Base-by-base conservation (phyloP, 1,140 invertebrate species). In the Microplitis demolitor region DNA sequence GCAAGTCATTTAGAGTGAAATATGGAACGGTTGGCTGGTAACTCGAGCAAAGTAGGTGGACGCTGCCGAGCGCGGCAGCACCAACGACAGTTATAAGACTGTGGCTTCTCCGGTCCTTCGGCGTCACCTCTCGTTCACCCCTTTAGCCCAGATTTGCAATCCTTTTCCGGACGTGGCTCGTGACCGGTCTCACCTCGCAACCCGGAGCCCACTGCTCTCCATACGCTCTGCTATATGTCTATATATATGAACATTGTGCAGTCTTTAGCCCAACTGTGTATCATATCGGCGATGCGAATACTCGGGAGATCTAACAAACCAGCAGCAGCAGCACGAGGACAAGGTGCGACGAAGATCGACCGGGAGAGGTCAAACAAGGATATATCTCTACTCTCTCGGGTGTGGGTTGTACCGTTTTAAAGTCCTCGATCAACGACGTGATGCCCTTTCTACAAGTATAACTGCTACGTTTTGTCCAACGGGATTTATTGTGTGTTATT, bases 71-170 rank as follows among this genome's bases (percentile, higher is more conserved):
- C 16, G 39, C 34, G 6, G 24, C 69, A 37, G 53, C 66, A 64
- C 14, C n/a, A 50, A 54, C 50, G 33, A n/a, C 66, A 54, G 51
- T n/a, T 6, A 50, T 6, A 50, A 6, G n/a, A 24, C 53, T 51
- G 14, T 50, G 51, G 66, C 66, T 67, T 67, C 66, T 33, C 39
- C 53, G 9, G 45, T 16, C 31, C 8, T 16, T 58, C 24, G 34
- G 14, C 51, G 53, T 60, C 53, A 67, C 33, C 50, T 56, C 51
- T 67, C 33, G 50, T 34, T 67, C 51, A 67, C 66, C 66, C 66
- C 33, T 56, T 58, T 79, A 78, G 76, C 72, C 76, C 69, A 79
- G 74, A 80, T 80, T 78, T 78, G 58, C 50, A 75, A 73, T 77
- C 66, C 39, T 72, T 79, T 74, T 78, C 45, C n/a, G 64, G 64